Evolutionary conservation across 2,113 vertebrate genomes (phyloP), one percentile per base, ranked within the genome.

Genomic region (Sapajus apella): DNA sequence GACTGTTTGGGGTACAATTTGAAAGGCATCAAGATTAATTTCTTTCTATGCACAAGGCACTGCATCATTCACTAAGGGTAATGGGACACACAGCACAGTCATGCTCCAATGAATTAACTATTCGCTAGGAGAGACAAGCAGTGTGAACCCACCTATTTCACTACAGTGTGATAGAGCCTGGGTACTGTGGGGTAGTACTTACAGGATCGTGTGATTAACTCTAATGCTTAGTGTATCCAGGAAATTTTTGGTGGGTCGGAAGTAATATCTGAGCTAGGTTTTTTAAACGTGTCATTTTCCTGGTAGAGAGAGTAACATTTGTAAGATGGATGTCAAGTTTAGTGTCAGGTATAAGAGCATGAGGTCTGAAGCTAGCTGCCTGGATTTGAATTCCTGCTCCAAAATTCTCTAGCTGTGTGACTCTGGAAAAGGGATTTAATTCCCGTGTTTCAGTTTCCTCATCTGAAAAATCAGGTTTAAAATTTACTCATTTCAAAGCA

Each of bases 11-110:
- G 35, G 52, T 61, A 58, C 40, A 82, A 81, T 25, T 79, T 58
- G 47, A 87, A 95, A 93, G 18, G 6, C 55, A 68, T 21, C 9
- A 47, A 66, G 47, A 75, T 84, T 73, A 89, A 89, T 81, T 86
- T 92, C 20, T 72, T 90, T 30, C 72, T 11, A 21, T 14, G n/a
- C n/a, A 93, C 10, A 32, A 47, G 50, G 52, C 40, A 47, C 35
- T 30, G 37, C n/a, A 56, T 37, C 35, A 3, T 85, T 73, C 52
- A 30, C 30, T 47, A 93, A 17, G 52, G 25, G 80, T 87, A 91
- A 91, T 1, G 3, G 64, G 40, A 95, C 43, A 70, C 13, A 84
- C 45, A 23, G 80, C 32, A 77, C 6, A 27, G 83, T 25, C 50
- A 25, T 10, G 32, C 35, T 79, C 58, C 47, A 76, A 0, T 61